phyloP scores from a whole-genome alignment of 2,113 vertebrate species.

The Poecile atricapillus region DNA sequence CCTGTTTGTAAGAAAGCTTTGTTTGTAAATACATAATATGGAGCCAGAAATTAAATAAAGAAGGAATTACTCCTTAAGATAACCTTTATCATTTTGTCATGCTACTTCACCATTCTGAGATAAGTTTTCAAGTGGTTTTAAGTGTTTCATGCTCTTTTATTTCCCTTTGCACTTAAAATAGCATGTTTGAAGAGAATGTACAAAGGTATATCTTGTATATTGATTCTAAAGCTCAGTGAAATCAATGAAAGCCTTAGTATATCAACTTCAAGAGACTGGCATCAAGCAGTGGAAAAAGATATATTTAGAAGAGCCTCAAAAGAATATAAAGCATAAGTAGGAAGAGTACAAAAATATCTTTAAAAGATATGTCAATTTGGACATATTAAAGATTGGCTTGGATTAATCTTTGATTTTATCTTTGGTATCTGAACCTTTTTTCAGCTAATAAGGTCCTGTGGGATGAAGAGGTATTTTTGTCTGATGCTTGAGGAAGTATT shows the following conservation, averaged over 20 bases:
- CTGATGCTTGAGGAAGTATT: conserved; percentile 8
- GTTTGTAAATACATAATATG: not conserved
- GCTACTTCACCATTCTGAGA: not conserved
- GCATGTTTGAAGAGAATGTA: conserved; percentile 22
- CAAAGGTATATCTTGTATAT: conserved; percentile 48
- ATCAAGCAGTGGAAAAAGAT: not conserved
- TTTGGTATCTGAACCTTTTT: conserved; percentile 13
- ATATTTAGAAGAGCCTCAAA: conserved; percentile 30
- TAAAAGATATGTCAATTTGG: conserved; percentile 9
- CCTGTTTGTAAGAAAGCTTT: not conserved
- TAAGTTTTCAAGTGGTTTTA: conserved; percentile 19
- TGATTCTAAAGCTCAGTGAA: conserved; percentile 44
- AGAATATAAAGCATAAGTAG: not conserved
- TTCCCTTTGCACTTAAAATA: not conserved
- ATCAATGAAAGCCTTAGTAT: conserved; percentile 47
- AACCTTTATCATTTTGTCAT: not conserved
- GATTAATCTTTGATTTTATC: conserved; percentile 37
- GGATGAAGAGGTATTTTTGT: conserved; percentile 19
- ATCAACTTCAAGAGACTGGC: conserved; percentile 31
- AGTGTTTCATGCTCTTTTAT: conserved; percentile 17
- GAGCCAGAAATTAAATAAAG: conserved; percentile 28
- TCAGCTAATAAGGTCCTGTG: conserved; percentile 15
- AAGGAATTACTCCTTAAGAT: not conserved
- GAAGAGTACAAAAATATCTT: not conserved
- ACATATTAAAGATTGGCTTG: conserved; percentile 27